Evolutionary conservation across 1,140 invertebrate species (phyloP).

Genomic region (Gerris buenoi): DNA sequence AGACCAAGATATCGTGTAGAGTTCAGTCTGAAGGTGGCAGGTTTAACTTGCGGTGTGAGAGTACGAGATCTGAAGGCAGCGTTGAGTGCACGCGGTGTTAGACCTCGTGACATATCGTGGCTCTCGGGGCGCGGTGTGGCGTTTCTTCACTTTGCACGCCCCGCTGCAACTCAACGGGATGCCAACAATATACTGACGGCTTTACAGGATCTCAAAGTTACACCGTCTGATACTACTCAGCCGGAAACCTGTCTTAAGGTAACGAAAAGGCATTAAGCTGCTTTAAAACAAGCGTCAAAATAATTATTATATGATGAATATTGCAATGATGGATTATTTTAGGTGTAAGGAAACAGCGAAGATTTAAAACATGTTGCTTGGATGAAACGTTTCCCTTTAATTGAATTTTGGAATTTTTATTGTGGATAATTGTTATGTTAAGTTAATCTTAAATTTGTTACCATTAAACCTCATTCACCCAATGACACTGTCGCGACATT

Average conservation of each 20-base stretch:
- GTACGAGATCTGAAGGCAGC: slow-evolving; percentile 49
- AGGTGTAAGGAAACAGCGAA: no score
- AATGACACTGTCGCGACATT: no score
- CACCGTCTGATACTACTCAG: not conserved
- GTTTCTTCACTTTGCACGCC: slow-evolving; percentile 41
- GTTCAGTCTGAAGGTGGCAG: slow-evolving; percentile 42
- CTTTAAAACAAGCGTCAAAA: no score
- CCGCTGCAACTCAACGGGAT: not conserved
- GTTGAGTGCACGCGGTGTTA: slow-evolving; percentile 42
- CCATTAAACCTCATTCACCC: no score
- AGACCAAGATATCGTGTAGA: slow-evolving; percentile 26
- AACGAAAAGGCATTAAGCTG: no score
- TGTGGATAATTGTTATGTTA: no score
- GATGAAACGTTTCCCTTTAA: no score
- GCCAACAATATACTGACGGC: not conserved
- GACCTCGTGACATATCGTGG: slow-evolving; percentile 48
- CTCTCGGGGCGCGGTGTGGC: slow-evolving; percentile 44
- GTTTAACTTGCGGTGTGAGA: slow-evolving; percentile 39
- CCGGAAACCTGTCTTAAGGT: not conserved
- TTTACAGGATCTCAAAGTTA: not conserved
- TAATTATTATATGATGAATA: no score
- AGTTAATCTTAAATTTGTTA: no score
- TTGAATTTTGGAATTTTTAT: no score
- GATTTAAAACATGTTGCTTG: no score
- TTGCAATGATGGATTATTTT: no score